Evolutionary conservation across 2,113 vertebrate species (phyloP), one percentile per base, ranked within the genome.

Genomic region (Nothoprocta perdicaria): DNA sequence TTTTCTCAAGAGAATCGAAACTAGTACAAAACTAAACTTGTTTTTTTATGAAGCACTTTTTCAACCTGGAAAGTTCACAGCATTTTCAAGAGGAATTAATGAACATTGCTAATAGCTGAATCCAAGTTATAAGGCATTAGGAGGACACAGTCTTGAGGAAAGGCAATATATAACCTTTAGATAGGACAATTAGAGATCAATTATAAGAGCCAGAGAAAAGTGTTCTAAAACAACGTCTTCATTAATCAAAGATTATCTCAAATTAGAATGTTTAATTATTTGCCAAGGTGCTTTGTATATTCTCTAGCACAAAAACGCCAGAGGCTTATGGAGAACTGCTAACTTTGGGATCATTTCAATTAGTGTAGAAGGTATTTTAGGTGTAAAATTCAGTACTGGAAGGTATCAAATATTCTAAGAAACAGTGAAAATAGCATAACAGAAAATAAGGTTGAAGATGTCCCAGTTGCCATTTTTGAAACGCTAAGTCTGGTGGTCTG

Each of bases 161-260:
- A 95, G 96, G 95, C 96, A 88, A 96, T 96, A 96, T 84, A 96
- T 95, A 96, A 96, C 96, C 96, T 96, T 96, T 96, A 95, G 87
- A 80, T 83, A 85, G 82, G 61, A 95, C 89, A 96, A 95, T 96
- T 94, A 96, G 80, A 94, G 91, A 96, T 96, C 96, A 96, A 93
- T 96, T 96, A 96, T 92, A 87, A 80, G 86, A 94, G 76, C 68
- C 29, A 72, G 79, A 92, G 91, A 93, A 93, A 82, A 96, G 65
- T 61, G 80, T 94, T 88, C 3, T 2, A 85, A 93, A 89, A 91
- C 52, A 80, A 82, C 72, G 91, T 93, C 94, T 92, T 96, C 95
- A 95, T 95, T 94, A 94, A 96, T 96, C 95, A 96, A 83, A 92
- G 89, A 94, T 95, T 87, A 88, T 89, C 91, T 89, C 84, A 89